Conservation (phyloP, 1,140 invertebrate species). For the Grapholita molesta region DNA sequence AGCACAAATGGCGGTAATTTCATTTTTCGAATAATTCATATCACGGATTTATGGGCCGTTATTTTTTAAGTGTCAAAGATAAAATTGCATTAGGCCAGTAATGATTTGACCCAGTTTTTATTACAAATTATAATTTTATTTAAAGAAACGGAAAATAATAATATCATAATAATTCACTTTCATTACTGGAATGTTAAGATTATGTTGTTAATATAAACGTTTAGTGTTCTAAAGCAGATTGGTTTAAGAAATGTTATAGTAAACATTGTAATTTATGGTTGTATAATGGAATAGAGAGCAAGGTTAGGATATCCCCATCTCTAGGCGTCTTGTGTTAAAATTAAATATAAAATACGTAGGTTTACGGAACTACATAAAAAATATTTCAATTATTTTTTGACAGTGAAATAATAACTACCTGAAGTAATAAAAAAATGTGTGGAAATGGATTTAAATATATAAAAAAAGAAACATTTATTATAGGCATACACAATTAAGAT, state of each 20-base stretch:
- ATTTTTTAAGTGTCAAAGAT: not conserved
- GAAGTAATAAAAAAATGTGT: too few species aligned
- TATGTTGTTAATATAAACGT: not conserved
- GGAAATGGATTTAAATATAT: too few species aligned
- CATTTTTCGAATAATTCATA: not conserved
- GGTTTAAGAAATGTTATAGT: not conserved
- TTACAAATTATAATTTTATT: too few species aligned
- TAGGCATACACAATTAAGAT: too few species aligned
- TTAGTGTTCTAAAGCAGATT: not conserved
- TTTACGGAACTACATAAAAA: too few species aligned
- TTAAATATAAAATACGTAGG: not conserved
- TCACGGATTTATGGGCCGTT: not conserved
- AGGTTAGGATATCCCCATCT: not conserved
- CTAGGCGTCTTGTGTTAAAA: not conserved
- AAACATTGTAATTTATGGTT: slow-evolving; percentile 6
- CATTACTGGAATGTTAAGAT: not conserved
- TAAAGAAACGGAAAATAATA: not conserved
- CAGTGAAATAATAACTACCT: too few species aligned
- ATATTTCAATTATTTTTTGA: too few species aligned
- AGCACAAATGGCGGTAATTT: slow-evolving; percentile 4
- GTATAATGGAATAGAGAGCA: not conserved
- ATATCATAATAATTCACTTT: too few species aligned
- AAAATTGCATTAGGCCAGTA: not conserved
- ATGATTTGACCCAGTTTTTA: not conserved
- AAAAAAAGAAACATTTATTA: too few species aligned